A percentile compares a stretch with the other conserved stretches of the same genome.
These are phyloP conservation scores for Scaptodrosophila latifasciaeformis DNA, from an alignment of 2,888 invertebrate genomes.

Conservation along the genomic window DNA sequence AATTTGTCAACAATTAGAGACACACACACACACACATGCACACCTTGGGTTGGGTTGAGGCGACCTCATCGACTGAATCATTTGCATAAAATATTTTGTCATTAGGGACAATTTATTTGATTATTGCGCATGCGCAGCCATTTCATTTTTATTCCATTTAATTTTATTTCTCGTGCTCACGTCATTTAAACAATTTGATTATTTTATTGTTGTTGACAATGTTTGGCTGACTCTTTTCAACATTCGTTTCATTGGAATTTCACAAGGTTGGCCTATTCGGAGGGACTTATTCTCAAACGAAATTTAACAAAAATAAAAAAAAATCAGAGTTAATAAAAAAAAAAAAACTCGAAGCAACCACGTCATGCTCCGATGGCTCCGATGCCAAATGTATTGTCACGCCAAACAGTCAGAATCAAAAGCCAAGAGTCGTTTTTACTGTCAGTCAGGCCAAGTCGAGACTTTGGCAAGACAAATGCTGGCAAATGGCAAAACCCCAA, in stretches of 20 bases:
- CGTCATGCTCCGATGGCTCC: slow-evolving; percentile 26
- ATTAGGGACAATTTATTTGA: slow-evolving; percentile 59
- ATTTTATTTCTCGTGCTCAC: slow-evolving; percentile 20
- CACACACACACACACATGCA: slow-evolving; percentile 16
- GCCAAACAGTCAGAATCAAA: too few species aligned
- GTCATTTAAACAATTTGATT: slow-evolving; percentile 38
- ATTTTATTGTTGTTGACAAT: slow-evolving; percentile 16
- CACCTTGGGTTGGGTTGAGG: slow-evolving; percentile 23
- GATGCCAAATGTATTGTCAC: slow-evolving; percentile 28
- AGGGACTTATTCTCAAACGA: too few species aligned
- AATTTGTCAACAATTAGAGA: slow-evolving; percentile 18
- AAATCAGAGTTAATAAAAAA: too few species aligned
- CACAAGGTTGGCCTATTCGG: slow-evolving; percentile 42
- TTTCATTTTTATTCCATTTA: slow-evolving; percentile 31
- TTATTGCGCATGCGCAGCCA: slow-evolving; percentile 61
- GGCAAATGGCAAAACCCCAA: slow-evolving; percentile 28
- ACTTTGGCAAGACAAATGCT: slow-evolving; percentile 20
- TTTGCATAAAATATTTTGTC: slow-evolving; percentile 63
- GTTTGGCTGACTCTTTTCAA: too few species aligned
- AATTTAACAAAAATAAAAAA: too few species aligned
- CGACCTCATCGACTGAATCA: slow-evolving; percentile 32
- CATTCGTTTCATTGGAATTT: slow-evolving; percentile 38
- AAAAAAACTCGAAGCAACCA: too few species aligned
- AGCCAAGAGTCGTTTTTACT: too few species aligned
- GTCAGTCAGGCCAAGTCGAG: too few species aligned